Percentiles rank a stretch among this genome's conserved stretches.
These are phyloP conservation scores for Thermophis baileyi DNA, from an alignment of 2,113 vertebrate species.

Conservation along the genomic window DNA sequence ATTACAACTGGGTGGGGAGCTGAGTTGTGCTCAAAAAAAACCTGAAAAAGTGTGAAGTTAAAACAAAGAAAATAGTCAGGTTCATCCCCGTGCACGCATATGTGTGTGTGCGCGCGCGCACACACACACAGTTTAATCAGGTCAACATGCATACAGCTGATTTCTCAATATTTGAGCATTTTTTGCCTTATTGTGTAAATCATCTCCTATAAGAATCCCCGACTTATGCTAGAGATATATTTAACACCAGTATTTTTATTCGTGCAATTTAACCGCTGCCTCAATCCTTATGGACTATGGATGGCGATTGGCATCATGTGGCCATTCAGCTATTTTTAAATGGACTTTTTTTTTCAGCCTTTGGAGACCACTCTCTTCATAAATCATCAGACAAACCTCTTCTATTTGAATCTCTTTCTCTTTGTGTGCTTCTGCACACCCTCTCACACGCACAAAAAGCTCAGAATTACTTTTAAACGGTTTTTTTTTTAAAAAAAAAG, in stretches of 20 bases:
- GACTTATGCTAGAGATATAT: not conserved
- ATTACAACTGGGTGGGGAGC: not conserved
- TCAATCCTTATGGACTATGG: not conserved
- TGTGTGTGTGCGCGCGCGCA: too few species aligned
- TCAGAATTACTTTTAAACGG: not conserved
- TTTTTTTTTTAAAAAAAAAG: not conserved
- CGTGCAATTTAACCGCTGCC: not conserved
- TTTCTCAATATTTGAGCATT: not conserved
- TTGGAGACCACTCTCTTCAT: not conserved
- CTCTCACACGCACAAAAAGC: not conserved
- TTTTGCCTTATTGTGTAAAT: not conserved
- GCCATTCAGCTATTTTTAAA: not conserved
- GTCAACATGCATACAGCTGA: not conserved
- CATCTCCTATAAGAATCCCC: not conserved
- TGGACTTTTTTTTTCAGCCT: constrained; percentile 16
- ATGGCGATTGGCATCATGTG: not conserved
- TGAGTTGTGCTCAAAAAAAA: not conserved
- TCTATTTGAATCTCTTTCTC: not conserved
- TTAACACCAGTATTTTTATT: not conserved
- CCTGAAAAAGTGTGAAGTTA: not conserved
- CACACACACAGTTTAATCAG: not conserved
- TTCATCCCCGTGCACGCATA: not conserved
- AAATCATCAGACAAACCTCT: constrained; percentile 22
- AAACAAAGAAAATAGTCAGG: not conserved
- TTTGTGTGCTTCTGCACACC: not conserved